Conservation (phyloP, 2,888 invertebrate species). For the Cylindroiulus punctatus region DNA sequence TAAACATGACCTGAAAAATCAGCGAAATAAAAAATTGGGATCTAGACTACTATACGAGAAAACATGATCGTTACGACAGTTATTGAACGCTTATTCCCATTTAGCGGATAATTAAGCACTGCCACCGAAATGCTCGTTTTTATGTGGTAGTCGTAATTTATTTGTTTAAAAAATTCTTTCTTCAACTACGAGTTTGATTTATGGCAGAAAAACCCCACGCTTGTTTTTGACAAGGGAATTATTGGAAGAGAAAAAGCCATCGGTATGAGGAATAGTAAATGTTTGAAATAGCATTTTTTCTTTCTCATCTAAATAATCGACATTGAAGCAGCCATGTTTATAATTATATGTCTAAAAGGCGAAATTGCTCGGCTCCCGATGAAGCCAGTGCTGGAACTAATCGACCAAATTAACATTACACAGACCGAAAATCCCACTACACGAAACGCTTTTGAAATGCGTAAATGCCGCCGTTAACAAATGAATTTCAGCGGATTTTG, state of each 20-base stretch:
- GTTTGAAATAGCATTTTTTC: not conserved
- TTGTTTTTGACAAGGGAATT: slow-evolving; percentile 39
- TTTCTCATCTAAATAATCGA: not conserved
- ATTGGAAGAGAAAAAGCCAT: slow-evolving; percentile 17
- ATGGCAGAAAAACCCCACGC: not conserved
- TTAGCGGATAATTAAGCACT: not conserved
- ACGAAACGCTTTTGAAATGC: not conserved
- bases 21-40: no score
- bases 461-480: not conserved
- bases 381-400: slow-evolving; percentile 41
- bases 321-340: slow-evolving; percentile 23
- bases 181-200: slow-evolving; percentile 19
- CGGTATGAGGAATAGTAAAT: not conserved
- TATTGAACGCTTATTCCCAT: no score
- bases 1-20: no score
- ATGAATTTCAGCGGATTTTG: not conserved
- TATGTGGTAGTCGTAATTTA: not conserved
- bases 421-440: slow-evolving; percentile 15
- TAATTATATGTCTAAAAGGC: not conserved
- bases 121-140: not conserved
- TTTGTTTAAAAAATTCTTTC: not conserved
- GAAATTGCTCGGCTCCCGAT: not conserved
- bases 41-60: no score
- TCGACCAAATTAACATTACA: slow-evolving; percentile 9
- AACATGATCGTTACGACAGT: no score